Evolutionary conservation across 2,797 vertebrate species (phyloP).

Genomic region (Odontamblyopus rebecca): DNA sequence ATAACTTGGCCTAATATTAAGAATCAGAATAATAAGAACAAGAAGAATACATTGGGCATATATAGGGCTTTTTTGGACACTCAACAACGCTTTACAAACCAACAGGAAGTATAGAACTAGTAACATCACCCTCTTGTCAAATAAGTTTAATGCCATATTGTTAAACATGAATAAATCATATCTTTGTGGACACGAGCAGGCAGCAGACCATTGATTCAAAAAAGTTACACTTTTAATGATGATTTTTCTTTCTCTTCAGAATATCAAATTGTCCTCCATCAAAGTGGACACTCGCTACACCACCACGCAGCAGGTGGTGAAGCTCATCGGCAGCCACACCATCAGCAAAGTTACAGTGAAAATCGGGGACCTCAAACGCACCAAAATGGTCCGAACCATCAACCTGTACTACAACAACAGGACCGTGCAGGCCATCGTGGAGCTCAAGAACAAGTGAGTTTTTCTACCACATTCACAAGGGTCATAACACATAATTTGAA

Average conservation of each 20-base stretch:
- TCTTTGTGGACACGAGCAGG: no score
- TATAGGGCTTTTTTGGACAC: no score
- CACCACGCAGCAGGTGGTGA: slow-evolving; percentile 99
- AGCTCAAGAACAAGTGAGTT: slow-evolving; percentile 96
- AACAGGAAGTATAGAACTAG: no score
- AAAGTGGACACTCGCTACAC: slow-evolving; percentile 99
- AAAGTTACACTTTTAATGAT: not conserved
- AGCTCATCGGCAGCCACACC: slow-evolving; percentile 97
- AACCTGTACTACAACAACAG: slow-evolving; percentile 99
- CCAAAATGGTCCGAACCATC: slow-evolving; percentile 98
- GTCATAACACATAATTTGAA: no score
- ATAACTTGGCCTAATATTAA: no score
- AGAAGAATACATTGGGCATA: no score
- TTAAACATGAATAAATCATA: no score
- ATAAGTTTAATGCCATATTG: no score
- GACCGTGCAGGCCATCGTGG: slow-evolving; percentile 97
- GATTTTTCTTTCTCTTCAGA: slow-evolving; percentile 71
- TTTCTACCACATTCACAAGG: not conserved
- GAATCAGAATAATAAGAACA: no score
- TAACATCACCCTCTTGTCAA: no score
- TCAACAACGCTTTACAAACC: no score
- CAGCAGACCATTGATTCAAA: no score
- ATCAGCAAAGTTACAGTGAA: slow-evolving; percentile 99
- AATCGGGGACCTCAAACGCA: slow-evolving; percentile 96
- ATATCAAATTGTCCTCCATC: slow-evolving; percentile 98